Percentiles rank a stretch among this genome's conserved stretches.
These are phyloP conservation scores for Apostichopus californicus DNA, from an alignment of 35 echinoderm and acorn worm genomes.

Conservation along the genomic window DNA sequence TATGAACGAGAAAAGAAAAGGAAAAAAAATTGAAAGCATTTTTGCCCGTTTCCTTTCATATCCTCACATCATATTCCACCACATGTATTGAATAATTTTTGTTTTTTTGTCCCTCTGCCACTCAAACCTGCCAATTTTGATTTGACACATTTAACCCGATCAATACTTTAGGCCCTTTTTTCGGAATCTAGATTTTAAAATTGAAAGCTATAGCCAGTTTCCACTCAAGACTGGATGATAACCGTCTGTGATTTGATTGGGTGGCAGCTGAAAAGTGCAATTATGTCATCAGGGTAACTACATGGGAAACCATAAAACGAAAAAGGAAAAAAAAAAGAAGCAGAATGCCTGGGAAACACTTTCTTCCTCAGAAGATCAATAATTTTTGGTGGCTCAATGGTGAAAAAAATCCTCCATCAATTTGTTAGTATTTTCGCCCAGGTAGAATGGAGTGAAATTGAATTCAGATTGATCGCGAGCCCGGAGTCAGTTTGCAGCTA, in stretches of 20 bases:
- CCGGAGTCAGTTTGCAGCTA: not conserved
- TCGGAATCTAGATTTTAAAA: constrained; percentile 5
- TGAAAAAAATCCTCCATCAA: not conserved
- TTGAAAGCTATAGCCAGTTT: constrained; percentile 9
- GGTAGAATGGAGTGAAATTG: not conserved
- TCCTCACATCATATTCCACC: too few species aligned
- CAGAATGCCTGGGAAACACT: not conserved
- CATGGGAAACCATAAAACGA: not conserved
- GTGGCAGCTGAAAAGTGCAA: constrained; percentile 14
- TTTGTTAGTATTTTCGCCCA: not conserved
- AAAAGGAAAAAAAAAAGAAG: too few species aligned
- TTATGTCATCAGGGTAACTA: constrained; percentile 22
- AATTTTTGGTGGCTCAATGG: not conserved
- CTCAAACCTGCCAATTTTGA: constrained; percentile 28
- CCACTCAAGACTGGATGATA: not conserved
- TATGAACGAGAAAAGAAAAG: too few species aligned
- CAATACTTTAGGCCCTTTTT: constrained; percentile 31
- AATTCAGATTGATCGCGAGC: constrained; percentile 42
- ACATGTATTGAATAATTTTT: too few species aligned
- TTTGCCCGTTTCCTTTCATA: too few species aligned
- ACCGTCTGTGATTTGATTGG: constrained; percentile 10
- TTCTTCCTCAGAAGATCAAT: constrained; percentile 26
- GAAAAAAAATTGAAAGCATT: too few species aligned
- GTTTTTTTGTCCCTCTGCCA: not conserved
- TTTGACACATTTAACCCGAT: constrained; percentile 29